Base-by-base conservation (phyloP, 2,113 vertebrate species). In the mouse (Mus musculus) region DNA sequence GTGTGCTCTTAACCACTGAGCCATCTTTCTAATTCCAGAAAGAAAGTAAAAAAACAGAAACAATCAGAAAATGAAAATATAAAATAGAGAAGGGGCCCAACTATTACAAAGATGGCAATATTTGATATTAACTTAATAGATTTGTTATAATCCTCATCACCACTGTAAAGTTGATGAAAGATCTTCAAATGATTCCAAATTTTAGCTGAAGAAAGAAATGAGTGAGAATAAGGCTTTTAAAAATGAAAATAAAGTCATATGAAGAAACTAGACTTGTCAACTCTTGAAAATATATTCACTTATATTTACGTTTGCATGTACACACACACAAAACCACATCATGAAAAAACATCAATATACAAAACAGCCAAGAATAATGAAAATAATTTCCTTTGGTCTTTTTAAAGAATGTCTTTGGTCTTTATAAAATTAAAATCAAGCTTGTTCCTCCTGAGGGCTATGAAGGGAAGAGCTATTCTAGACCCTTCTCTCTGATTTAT, bases 181-280 rank as follows among this genome's bases (percentile, higher is more conserved):
- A 77, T 92, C 69, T 95, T n/a, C 39, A 94, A 93, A 93, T 49
- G 26, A 76, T 89, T 91, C 19, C 49, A 46, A 71, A 61, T 63
- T 88, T 84, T 77, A 78, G 19, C 76, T 88, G 16, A 20, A 82
- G 52, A 61, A 93, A 87, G 20, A 92, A 85, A 22, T 87, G 39
- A 90, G 6, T 88, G 26, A 95, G n/a, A 72, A 89, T 91, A 81
- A 56, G 36, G 86, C 10, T 90, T 94, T 92, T 88, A 26, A 91
- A 78, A 91, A 80, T 89, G 56, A 95, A 96, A 89, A 88, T 72
- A 84, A 10, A 52, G 13, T 87, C 81, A 71, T 92, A 19, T 94
- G 80, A 81, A 82, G 24, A 84, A 84, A 92, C 36, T 39, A 39
- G 30, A 71, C 54, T 86, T 94, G 92, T 20, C 28, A 92, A 54